These are phyloP conservation scores for Apoda limacodes DNA, from an alignment of 2,888 invertebrate genomes.

Conservation along the genomic window DNA sequence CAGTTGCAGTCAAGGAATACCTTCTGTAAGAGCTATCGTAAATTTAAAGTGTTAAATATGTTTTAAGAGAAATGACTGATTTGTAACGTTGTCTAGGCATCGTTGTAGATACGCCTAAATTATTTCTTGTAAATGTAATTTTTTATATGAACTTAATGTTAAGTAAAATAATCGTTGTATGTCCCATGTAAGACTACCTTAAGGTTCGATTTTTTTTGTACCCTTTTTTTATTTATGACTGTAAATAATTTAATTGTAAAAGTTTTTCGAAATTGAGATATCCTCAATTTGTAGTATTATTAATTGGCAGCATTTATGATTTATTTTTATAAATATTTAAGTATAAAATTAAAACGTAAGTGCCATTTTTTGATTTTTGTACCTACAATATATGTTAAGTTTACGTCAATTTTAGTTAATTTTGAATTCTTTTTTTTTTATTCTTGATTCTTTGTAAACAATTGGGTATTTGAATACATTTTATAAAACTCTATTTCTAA, in stretches of 20 bases:
- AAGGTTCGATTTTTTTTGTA: too few relatives aligned
- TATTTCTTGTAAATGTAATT: constrained; percentile 46
- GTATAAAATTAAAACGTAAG: constrained; percentile 25
- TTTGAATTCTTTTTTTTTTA: not conserved
- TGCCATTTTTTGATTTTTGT: constrained; percentile 27
- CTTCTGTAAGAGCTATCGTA: too few relatives aligned
- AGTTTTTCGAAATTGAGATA: constrained; percentile 6
- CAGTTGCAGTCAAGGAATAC: too few relatives aligned
- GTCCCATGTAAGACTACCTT: too few relatives aligned
- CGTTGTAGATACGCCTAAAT: constrained; percentile 49
- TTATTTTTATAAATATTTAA: constrained; percentile 15
- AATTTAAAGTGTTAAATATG: constrained; percentile 29
- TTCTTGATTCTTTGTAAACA: not conserved
- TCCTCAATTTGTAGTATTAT: constrained; percentile 19
- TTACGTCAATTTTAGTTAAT: constrained; percentile 4
- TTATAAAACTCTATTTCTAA: too few relatives aligned
- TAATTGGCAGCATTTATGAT: constrained; percentile 28
- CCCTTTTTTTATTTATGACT: constrained; percentile 25
- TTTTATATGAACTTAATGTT: constrained; percentile 38
- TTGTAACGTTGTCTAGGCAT: constrained; percentile 48
- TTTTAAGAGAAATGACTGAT: constrained; percentile 63
- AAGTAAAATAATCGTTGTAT: too few relatives aligned
- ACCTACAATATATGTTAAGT: constrained; percentile 18
- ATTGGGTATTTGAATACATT: not conserved
- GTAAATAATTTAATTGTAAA: constrained; percentile 25